Base-by-base conservation (phyloP, 2,888 invertebrate genomes). In the Platycheirus albimanus region DNA sequence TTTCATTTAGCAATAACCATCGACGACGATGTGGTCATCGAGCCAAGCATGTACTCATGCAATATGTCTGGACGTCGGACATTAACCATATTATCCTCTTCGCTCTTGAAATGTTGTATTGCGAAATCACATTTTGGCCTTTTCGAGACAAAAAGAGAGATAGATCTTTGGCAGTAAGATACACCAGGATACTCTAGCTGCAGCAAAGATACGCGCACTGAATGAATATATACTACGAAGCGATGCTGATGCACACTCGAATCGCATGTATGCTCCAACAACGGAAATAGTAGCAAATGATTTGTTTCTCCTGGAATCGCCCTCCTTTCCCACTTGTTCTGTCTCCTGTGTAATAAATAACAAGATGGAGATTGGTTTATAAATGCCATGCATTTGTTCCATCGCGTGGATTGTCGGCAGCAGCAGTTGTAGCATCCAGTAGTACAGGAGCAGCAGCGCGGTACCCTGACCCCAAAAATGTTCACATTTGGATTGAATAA, bases 301-400 rank as follows among this genome's bases (percentile, higher is more conserved):
- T 84, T 79, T 84, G 79, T 84, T 78, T 84, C 74, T 74, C 52
- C 47, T 79, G 66, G 52, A 70, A 75, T 75, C 43, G 52, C 66
- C 58, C 49, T 15, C n/a, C n/a, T 19, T 6, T n/a, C 10, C 20
- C 1, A 1, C 61, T 78, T 54, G 63, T 69, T 67, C 79, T 75
- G 58, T 72, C 70, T 79, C 61, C 70, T 79, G 69, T 77, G 79
- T 84, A 84, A 84, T 84, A 79, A 84, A 84, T 84, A 75, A 70
- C 79, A 70, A 84, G 84, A 84, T 84, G 79, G 75, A 84, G 84
- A 84, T 84, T 74, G 74, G 75, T 84, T 84, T 84, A 84, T 84
- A 84, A 84, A 84, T 79, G 84, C 78, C 74, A 79, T 79, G 75
- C 79, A 75, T 70, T 84, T 64, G 69, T 74, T 74, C 33, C 61